Evolutionary conservation across 2,797 vertebrate genomes (phyloP).

Genomic region (Myripristis jacobus): DNA sequence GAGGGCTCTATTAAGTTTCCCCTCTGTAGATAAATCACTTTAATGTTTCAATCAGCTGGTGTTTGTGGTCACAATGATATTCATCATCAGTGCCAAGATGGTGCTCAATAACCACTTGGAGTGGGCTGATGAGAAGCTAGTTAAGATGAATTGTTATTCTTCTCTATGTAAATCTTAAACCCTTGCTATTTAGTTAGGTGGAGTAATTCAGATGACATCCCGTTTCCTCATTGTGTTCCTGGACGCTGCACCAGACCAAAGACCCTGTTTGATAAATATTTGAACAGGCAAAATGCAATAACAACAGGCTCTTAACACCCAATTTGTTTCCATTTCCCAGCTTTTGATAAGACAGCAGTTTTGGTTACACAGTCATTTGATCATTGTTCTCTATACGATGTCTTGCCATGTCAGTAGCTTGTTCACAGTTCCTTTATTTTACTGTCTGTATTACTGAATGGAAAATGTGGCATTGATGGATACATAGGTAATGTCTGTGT

Average conservation of each 20-base stretch:
- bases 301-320: conserved; percentile 62
- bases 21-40: conserved; percentile 52
- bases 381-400: conserved; percentile 48
- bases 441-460: conserved; percentile 33
- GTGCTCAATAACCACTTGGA: conserved; percentile 53
- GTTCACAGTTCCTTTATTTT: conserved; percentile 40
- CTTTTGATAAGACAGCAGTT: conserved; percentile 68
- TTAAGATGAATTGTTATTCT: conserved; percentile 57
- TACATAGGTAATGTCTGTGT: conserved; percentile 24
- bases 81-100: conserved; percentile 48
- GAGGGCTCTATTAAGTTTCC: conserved; percentile 47
- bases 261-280: conserved; percentile 68
- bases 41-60: conserved; percentile 55
- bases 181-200: conserved; percentile 19
- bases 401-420: conserved; percentile 32
- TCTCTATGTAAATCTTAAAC: conserved; percentile 48
- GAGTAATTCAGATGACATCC: conserved; percentile 43
- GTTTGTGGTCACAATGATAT: conserved; percentile 53
- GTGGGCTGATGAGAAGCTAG: conserved; percentile 55
- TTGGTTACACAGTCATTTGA: conserved; percentile 59
- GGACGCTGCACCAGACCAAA: conserved; percentile 35
- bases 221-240: conserved; percentile 27
- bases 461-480: conserved; percentile 35
- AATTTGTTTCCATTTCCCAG: conserved; percentile 71
- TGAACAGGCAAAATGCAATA: conserved; percentile 65